Evolutionary conservation across 2,113 vertebrate species (phyloP), one percentile per base, ranked within the genome.

Genomic region (Pavo muticus): DNA sequence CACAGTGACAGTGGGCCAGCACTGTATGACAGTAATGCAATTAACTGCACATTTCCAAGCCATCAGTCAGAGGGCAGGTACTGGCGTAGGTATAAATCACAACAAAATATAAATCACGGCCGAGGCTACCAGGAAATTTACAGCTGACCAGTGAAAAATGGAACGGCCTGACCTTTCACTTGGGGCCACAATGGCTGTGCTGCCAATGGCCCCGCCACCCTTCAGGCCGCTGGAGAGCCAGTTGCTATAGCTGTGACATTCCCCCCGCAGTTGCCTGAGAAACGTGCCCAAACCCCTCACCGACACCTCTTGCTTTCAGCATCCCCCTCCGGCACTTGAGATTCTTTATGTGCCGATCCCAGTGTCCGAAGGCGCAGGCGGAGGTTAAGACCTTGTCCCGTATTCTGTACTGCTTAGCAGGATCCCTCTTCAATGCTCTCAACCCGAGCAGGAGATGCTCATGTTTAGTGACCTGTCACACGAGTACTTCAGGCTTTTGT

Each of bases 401-500:
- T n/a, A 32, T 59, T 88, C 93, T 94, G 86, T 77, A 75, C 96
- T 88, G 10, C 95, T 96, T 75, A 32, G 61, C 69, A 30, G 91
- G 70, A 57, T n/a, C 91, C 42, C 75, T 95, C 96, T 92, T 86
- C 89, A 94, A 7, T 6, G 87, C 87, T 93, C 85, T 90, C 76
- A 85, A 80, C 80, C 61, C 3, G n/a, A 88, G 88, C 89, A 89
- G 91, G 74, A 94, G 91, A 65, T 54, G 95, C 96, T 86, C 48
- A 42, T 50, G 70, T 89, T 91, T 76, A 61, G 94, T 97, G 96
- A 97, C 96, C 97, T 97, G 97, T 97, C 96, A 96, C 97, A 25
- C 71, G 11, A 63, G 80, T 91, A 96, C 97, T 97, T 96, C 91
- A 97, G 88, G 87, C 96, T 95, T 97, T 97, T 98, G 97, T 98